These are phyloP conservation scores for Exaiptasia diaphana DNA, from an alignment of 64 coral and sea anemone genomes.

Conservation along the genomic window DNA sequence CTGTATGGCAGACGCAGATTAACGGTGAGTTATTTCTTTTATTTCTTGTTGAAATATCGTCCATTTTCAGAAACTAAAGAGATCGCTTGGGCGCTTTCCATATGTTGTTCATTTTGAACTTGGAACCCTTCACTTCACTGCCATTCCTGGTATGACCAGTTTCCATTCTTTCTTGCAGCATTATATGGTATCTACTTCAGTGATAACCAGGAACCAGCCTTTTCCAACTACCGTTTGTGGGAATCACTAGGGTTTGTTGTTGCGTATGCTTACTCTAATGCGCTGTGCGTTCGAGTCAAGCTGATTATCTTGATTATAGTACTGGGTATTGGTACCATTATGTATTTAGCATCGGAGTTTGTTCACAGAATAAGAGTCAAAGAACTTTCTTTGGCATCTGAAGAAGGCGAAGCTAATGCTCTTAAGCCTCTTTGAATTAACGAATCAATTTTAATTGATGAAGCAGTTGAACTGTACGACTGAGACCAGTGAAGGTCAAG, in stretches of 20 bases:
- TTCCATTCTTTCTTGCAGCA: conserved; percentile 31
- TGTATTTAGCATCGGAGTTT: conserved; percentile 64
- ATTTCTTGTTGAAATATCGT: neutral
- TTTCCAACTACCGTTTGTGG: conserved; percentile 98
- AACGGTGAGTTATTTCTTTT: conserved; percentile 80
- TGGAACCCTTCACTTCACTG: no score
- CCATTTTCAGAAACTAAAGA: neutral
- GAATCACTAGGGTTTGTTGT: conserved; percentile 87
- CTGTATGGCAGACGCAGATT: conserved; percentile 97
- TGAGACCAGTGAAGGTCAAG: no score
- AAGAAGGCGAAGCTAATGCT: neutral
- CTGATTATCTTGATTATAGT: conserved; percentile 67
- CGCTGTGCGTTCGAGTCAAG: conserved; percentile 72
- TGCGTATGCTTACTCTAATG: conserved; percentile 73
- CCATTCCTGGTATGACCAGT: no score
- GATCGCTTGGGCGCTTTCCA: neutral
- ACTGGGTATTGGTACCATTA: conserved; percentile 42
- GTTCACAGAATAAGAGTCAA: conserved; percentile 55
- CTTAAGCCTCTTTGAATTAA: neutral
- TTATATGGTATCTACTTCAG: conserved; percentile 84
- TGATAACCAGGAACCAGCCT: conserved; percentile 92
- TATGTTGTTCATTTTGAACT: neutral
- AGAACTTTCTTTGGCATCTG: neutral
- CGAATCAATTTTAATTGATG: neutral
- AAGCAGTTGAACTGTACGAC: neutral